Evolutionary conservation across 2,888 invertebrate genomes (phyloP).

Genomic region (Plagodis pulveraria): DNA sequence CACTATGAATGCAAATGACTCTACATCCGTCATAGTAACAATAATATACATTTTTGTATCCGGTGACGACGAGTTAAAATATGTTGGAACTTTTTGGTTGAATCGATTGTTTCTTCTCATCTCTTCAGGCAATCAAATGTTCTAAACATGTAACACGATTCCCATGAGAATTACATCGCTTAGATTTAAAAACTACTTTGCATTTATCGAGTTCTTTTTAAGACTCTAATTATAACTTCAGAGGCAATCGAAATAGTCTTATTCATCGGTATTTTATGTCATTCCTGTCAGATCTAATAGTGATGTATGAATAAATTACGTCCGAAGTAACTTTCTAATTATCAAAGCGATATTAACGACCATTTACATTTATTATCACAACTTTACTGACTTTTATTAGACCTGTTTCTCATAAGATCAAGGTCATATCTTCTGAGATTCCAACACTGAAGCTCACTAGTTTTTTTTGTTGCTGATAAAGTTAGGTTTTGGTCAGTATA

Average conservation of each 20-base stretch:
- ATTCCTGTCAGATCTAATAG: slow-evolving; percentile 13
- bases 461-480: too few relatives aligned
- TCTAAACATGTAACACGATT: too few relatives aligned
- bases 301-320: slow-evolving; percentile 3
- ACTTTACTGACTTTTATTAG: slow-evolving; percentile 15
- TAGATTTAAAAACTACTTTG: too few relatives aligned
- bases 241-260: slow-evolving; percentile 9
- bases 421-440: background rate
- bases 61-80: slow-evolving; percentile 49
- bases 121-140: background rate
- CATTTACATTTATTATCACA: background rate
- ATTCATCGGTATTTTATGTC: slow-evolving; percentile 18
- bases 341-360: slow-evolving; percentile 16
- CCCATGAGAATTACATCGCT: too few relatives aligned
- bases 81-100: slow-evolving; percentile 9
- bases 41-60: slow-evolving; percentile 63
- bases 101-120: slow-evolving; percentile 8
- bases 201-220: background rate
- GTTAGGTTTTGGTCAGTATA: too few relatives aligned
- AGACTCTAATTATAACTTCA: slow-evolving; percentile 15
- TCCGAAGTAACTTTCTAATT: slow-evolving; percentile 6
- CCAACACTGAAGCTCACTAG: too few relatives aligned
- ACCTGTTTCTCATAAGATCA: slow-evolving; percentile 10
- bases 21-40: slow-evolving; percentile 74
- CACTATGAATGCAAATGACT: slow-evolving; percentile 73